phyloP scores from a whole-genome alignment of 2,888 invertebrate species.

The Lasioglossum vierecki region DNA sequence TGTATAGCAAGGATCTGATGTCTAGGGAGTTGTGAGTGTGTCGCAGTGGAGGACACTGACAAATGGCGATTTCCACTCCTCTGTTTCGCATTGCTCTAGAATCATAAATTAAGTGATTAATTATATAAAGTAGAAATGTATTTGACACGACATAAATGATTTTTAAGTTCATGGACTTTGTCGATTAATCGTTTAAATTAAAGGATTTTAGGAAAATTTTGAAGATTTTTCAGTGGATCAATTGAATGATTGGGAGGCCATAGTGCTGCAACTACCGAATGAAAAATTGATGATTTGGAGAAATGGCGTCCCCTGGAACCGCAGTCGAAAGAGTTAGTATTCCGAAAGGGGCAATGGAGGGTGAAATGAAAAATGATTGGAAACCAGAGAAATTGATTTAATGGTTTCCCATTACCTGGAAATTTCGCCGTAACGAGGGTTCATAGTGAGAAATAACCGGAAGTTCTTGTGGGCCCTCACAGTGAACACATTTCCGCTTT shows the following conservation, averaged over 20 bases:
- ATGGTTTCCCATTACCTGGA: slow-evolving; percentile 87
- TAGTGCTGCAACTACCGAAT: not conserved
- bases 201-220: not conserved
- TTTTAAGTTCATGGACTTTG: not conserved
- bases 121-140: not conserved
- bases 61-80: slow-evolving; percentile 94
- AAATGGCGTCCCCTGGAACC: not conserved
- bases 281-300: not conserved
- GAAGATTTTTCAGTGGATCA: not conserved
- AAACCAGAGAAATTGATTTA: not conserved
- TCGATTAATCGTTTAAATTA: not conserved
- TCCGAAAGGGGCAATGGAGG: not conserved
- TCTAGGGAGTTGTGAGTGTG: slow-evolving; percentile 81
- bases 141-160: not conserved
- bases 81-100: slow-evolving; percentile 98
- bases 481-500: slow-evolving; percentile 88
- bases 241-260: not conserved
- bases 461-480: slow-evolving; percentile 96
- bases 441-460: slow-evolving; percentile 96
- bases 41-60: slow-evolving; percentile 78
- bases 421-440: slow-evolving; percentile 97
- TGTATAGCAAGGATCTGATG: slow-evolving; percentile 85
- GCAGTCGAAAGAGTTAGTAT: not conserved
- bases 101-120: not conserved
- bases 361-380: not conserved